Base-by-base conservation (phyloP, 2,888 invertebrate genomes). In the Amblyjoppa fuscipennis region DNA sequence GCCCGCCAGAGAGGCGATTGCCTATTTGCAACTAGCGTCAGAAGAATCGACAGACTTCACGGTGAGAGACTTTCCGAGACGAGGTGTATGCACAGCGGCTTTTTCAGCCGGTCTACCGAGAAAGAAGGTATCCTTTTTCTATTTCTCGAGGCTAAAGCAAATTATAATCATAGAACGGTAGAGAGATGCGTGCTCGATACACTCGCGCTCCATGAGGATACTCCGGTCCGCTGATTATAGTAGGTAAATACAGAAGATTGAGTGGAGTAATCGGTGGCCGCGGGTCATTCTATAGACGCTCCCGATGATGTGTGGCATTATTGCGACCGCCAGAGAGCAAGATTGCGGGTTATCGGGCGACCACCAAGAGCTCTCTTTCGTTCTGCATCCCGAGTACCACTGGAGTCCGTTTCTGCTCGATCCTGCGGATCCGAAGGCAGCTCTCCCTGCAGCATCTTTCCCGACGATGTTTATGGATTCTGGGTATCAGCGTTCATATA, bases 241-340 rank as follows among this genome's bases (percentile, higher is more conserved):
- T 83, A 83, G 85, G 86, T 83, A 87, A 87, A 87, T 87, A 87
- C 81, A 77, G 81, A 82, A 87, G 81, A 87, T 87, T 80, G 86
- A 85, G 83, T 80, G 61, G 83, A 73, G 76, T 83, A 86, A 79
- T 76, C 79, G 80, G 68, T 51, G 78, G 81, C 84, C 84, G 53
- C 61, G 83, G 87, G 77, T 81, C 81, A 78, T 80, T 86, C 76
- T 69, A 76, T 45, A 45, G 71, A 53, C 79, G 77, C 76, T 68
- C 45, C 45, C 80, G 86, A 70, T 83, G 85, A 88, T 87, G 87
- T 87, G 83, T 85, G 81, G 81, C 81, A 87, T 88, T 87, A 87
- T 87, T 81, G 86, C 84, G 83, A 81, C 81, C 71, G 77, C 53
- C 77, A 68, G 51, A 76, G 56, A 41, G 49, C 16, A 16, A 87